Percentiles rank a stretch among this genome's conserved stretches.
Evolutionary conservation across 2,888 invertebrate genomes (phyloP).

Genomic region (Cephus rjabovi): DNA sequence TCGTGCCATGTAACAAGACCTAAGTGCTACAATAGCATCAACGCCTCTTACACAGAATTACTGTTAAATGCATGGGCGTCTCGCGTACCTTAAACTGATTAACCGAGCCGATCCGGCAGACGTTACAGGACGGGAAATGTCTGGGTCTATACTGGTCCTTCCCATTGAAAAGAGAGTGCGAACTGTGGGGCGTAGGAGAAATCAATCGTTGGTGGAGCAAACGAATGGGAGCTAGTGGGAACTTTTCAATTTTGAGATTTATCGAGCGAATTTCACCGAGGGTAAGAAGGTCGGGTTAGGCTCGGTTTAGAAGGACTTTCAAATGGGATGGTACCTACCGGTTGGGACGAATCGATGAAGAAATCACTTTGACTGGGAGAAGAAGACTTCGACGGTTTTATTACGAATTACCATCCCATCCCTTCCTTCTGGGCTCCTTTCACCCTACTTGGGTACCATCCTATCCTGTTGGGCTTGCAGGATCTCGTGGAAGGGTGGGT

Average conservation of each 20-base stretch:
- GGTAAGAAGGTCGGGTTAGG: not conserved
- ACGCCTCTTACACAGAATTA: slow-evolving; percentile 56
- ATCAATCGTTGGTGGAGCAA: not conserved
- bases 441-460: not conserved
- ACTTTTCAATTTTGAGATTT: not conserved
- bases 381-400: not conserved
- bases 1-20: slow-evolving; percentile 16
- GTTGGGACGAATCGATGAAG: not conserved
- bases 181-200: not conserved
- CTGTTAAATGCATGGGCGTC: slow-evolving; percentile 44
- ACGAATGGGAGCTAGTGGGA: not conserved
- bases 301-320: not conserved
- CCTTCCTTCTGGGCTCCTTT: not conserved
- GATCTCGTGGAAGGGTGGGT: not conserved
- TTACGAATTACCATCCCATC: not conserved
- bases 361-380: not conserved
- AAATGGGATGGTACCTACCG: not conserved
- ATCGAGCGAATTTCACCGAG: not conserved
- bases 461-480: not conserved
- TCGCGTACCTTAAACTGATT: slow-evolving; percentile 45
- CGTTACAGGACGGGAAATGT: not conserved
- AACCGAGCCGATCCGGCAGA: slow-evolving; percentile 16
- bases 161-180: not conserved
- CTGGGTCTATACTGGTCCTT: not conserved
- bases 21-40: slow-evolving; percentile 52